A percentile compares a stretch with the other conserved stretches of the same genome.
Conservation (phyloP, 2,888 invertebrate genomes). For the Platynereis dumerilii region DNA sequence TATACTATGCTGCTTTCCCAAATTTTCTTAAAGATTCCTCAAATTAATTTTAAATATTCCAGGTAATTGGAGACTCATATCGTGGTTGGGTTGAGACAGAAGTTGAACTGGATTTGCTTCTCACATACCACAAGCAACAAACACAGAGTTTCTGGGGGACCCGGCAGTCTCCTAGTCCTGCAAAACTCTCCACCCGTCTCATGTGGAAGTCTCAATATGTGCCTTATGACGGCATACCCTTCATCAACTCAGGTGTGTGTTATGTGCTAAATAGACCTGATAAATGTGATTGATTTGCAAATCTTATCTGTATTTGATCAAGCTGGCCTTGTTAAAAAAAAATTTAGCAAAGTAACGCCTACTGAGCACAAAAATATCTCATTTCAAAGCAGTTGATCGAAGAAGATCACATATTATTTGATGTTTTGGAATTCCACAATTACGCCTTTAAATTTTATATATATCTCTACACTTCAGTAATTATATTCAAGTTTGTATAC, state of each 20-base stretch:
- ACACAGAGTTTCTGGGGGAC: conserved; percentile 63
- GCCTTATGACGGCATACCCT: conserved; percentile 63
- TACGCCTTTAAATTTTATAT: too few relatives aligned
- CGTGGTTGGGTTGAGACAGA: conserved; percentile 62
- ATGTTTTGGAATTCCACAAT: too few relatives aligned
- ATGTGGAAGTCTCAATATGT: conserved; percentile 65
- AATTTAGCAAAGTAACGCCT: too few relatives aligned
- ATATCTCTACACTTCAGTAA: too few relatives aligned
- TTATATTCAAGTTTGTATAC: too few relatives aligned
- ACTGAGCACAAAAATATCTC: too few relatives aligned
- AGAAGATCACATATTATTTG: too few relatives aligned
- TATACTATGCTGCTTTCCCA: not conserved
- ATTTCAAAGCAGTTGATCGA: too few relatives aligned
- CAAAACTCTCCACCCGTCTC: conserved; percentile 58
- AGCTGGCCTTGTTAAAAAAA: too few relatives aligned
- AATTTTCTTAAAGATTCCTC: not conserved
- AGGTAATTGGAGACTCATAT: conserved; percentile 62
- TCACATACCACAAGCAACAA: conserved; percentile 62
- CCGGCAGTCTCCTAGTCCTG: conserved; percentile 60
- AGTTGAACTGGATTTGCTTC: conserved; percentile 58
- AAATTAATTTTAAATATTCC: conserved; percentile 2
- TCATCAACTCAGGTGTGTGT: conserved; percentile 60
- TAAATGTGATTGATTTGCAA: too few relatives aligned
- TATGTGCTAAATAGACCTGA: too few relatives aligned
- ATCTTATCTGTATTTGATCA: too few relatives aligned